Evolutionary conservation across 2,888 invertebrate genomes (phyloP), one percentile per base, ranked within the genome.

Genomic region (Mylabris sibirica): DNA sequence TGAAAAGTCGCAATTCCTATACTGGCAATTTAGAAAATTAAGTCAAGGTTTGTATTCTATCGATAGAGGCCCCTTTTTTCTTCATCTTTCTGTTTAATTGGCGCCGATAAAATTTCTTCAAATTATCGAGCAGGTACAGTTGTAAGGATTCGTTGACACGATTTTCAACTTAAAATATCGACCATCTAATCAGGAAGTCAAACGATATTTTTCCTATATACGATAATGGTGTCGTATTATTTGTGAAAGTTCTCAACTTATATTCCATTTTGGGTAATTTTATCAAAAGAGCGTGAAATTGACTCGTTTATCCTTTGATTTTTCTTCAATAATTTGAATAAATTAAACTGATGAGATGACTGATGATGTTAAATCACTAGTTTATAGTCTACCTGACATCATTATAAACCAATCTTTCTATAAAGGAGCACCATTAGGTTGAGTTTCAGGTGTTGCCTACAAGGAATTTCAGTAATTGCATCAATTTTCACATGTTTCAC

Each of bases 281-380:
- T 5, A 11, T 5, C 41, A 41, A 41, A n/a, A 14, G n/a, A n/a
- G 4, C n/a, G 41, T 41, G 14, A 41, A 41, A 41, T 41, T 41
- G 41, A 41, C 41, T 41, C 44, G 44, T 44, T 44, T n/a, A 44
- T n/a, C n/a, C 6, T 44, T 5, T 44, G 6, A 8, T 17, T 44
- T 38, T 35, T 34, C 35, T 34, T 60, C 26, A 60, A 60, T 60
- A 20, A 35, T 60, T 38, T 38, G 20, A 60, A 60, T 60, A 60
- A 60, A 60, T 60, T 60, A 60, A 12, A 49, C 9, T 9, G 1
- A 6, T 9, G 1, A 6, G 30, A 60, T 60, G 60, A 60, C 12
- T 60, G 60, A 60, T 60, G 60, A 24, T 34, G n/a, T 34, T n/a
- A 61, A 61, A 61, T 61, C 30, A 61, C 61, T 61, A 61, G 38